Percentiles rank a stretch among this genome's conserved stretches.
phyloP scores from a whole-genome alignment of 2,888 invertebrate species.

The Portevinia maculata region DNA sequence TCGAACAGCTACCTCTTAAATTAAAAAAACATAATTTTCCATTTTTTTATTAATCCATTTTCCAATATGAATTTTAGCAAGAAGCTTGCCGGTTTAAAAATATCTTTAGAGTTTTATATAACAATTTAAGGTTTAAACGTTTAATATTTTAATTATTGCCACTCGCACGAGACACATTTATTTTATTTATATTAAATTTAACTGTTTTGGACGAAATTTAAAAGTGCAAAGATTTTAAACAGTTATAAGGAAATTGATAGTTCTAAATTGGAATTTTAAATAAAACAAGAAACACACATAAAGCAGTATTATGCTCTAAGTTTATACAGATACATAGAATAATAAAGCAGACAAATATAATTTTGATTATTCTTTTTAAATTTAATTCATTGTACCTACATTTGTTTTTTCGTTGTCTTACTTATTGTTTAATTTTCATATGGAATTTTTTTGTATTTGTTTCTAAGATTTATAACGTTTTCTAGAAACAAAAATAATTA shows the following conservation, averaged over 20 bases:
- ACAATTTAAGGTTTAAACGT: not conserved
- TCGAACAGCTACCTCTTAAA: constrained; percentile 20
- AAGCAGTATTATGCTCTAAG: too few species aligned
- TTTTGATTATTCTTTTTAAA: not conserved
- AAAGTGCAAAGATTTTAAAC: constrained; percentile 12
- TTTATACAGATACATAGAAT: too few species aligned
- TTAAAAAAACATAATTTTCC: not conserved
- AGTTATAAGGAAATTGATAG: constrained; percentile 27
- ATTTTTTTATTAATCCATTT: not conserved
- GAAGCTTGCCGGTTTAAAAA: not conserved
- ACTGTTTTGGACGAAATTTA: constrained; percentile 25
- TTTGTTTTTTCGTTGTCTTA: constrained; percentile 51
- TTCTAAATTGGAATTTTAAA: constrained; percentile 3
- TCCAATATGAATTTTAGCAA: not conserved
- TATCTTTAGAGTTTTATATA: constrained; percentile 6
- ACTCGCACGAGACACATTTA: constrained; percentile 71
- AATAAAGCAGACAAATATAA: too few species aligned
- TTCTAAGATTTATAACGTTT: not conserved
- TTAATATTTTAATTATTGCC: constrained; percentile 64
- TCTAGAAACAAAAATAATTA: not conserved
- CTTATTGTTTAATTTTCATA: constrained; percentile 30
- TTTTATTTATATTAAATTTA: constrained; percentile 14
- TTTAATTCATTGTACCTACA: too few species aligned
- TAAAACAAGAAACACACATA: constrained; percentile 15
- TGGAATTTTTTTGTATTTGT: constrained; percentile 8